Conservation (phyloP, 2,113 vertebrate species). For the Procapra przewalskii region DNA sequence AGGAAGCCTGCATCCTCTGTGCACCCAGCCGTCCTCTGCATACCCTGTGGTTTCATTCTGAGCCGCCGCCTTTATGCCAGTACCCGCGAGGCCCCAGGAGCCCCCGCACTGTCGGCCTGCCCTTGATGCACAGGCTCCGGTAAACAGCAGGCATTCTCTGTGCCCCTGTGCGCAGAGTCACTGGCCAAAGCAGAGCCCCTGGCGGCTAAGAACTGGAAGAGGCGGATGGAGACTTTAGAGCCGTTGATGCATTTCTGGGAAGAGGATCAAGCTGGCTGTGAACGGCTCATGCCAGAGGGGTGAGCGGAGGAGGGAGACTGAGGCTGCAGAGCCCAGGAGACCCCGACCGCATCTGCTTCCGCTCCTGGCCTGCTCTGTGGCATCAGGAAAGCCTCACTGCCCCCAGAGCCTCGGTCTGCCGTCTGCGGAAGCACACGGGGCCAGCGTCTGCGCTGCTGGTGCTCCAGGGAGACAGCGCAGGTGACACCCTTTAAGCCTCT, state of each 20-base stretch:
- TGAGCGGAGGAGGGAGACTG: no score
- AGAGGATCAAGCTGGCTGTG: not conserved
- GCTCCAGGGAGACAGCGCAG: fast-evolving
- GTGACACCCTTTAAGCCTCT: not conserved
- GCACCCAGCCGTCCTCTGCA: not conserved
- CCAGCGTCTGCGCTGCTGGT: fast-evolving
- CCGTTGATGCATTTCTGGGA: not conserved
- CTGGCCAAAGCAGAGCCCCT: not conserved
- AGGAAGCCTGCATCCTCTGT: not conserved
- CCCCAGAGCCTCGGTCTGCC: no score
- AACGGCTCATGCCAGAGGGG: not conserved
- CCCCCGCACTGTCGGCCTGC: fast-evolving
- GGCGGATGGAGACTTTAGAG: not conserved
- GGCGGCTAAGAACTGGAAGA: not conserved
- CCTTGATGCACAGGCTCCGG: not conserved
- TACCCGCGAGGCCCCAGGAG: fast-evolving
- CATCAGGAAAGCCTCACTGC: not conserved
- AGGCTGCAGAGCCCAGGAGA: not conserved
- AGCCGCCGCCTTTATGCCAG: not conserved
- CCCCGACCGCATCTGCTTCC: not conserved
- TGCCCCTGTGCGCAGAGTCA: fast-evolving
- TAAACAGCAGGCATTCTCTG: not conserved
- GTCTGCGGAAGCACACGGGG: fast-evolving
- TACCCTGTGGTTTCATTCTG: fast-evolving
- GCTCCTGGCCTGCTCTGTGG: not conserved